Evolutionary conservation across 2,113 vertebrate genomes (phyloP).

Genomic region (Mystacornis crossleyi): DNA sequence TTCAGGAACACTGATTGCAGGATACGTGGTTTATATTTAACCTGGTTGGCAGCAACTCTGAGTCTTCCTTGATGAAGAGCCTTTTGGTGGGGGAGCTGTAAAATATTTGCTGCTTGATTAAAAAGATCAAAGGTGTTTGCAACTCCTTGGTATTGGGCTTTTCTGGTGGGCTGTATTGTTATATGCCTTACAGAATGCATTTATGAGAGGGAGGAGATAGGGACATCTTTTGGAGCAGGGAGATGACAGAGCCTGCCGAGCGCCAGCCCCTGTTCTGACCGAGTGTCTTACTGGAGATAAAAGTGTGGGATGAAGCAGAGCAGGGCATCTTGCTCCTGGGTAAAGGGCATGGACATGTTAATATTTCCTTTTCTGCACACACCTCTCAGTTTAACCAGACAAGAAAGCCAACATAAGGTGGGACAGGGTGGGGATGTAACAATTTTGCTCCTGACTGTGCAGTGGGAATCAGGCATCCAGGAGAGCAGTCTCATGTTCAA

Average conservation of each 20-base stretch:
- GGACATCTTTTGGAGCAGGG: not conserved
- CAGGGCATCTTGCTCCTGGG: conserved; percentile 1
- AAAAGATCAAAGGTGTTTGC: not conserved
- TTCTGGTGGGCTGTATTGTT: not conserved
- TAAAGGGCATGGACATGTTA: not conserved
- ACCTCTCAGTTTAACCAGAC: not conserved
- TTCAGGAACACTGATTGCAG: not conserved
- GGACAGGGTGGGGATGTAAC: not conserved
- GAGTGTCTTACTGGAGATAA: not conserved
- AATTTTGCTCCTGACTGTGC: not conserved
- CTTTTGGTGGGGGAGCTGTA: not conserved
- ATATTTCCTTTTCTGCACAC: not conserved
- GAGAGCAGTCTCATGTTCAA: not conserved
- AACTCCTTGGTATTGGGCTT: not conserved
- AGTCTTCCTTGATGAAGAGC: not conserved
- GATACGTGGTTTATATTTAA: conserved; percentile 29
- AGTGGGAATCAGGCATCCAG: not conserved
- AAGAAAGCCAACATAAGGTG: fast-evolving
- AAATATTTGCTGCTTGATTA: not conserved
- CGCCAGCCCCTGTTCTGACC: not conserved
- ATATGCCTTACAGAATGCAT: not conserved
- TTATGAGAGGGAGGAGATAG: not conserved
- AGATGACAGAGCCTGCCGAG: not conserved
- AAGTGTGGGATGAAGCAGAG: not conserved
- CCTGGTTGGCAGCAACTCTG: not conserved